phyloP scores from a whole-genome alignment of 2,888 invertebrate genomes.

The Dichetophora obliterata region DNA sequence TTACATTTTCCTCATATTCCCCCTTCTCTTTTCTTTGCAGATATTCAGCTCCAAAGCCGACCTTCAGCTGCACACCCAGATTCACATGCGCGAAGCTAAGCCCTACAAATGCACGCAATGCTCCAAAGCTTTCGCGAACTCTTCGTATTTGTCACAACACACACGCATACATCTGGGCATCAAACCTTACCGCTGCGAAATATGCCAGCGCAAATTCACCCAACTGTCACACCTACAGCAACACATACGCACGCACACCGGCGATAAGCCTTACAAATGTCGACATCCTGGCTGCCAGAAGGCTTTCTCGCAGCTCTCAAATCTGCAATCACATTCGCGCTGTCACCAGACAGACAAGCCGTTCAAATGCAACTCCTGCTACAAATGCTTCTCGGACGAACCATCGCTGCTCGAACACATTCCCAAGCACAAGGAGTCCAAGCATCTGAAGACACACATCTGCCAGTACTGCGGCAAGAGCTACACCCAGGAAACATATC shows the following conservation, averaged over 20 bases:
- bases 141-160: constrained; percentile 98
- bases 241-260: constrained; percentile 99
- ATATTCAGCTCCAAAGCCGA: constrained; percentile 98
- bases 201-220: constrained; percentile 98
- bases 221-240: constrained; percentile 99
- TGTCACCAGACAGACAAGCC: constrained; percentile 99
- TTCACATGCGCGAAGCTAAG: constrained; percentile 99
- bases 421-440: constrained; percentile 99
- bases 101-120: constrained; percentile 99
- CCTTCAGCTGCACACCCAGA: constrained; percentile 96
- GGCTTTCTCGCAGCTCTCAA: constrained; percentile 98
- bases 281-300: constrained; percentile 97
- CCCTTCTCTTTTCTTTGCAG: constrained; percentile 73
- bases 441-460: constrained; percentile 99
- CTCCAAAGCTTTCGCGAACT: constrained; percentile 99
- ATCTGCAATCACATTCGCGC: constrained; percentile 98
- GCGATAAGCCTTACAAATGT: constrained; percentile 99
- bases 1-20: not conserved
- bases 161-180: constrained; percentile 99
- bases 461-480: constrained; percentile 99
- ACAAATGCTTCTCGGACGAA: constrained; percentile 99
- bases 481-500: constrained; percentile 99
- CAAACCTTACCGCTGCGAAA: constrained; percentile 98
- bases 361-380: constrained; percentile 99
- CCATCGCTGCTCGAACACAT: constrained; percentile 97